Conservation (phyloP, 2,888 invertebrate genomes). For the Dynastes tityus region DNA sequence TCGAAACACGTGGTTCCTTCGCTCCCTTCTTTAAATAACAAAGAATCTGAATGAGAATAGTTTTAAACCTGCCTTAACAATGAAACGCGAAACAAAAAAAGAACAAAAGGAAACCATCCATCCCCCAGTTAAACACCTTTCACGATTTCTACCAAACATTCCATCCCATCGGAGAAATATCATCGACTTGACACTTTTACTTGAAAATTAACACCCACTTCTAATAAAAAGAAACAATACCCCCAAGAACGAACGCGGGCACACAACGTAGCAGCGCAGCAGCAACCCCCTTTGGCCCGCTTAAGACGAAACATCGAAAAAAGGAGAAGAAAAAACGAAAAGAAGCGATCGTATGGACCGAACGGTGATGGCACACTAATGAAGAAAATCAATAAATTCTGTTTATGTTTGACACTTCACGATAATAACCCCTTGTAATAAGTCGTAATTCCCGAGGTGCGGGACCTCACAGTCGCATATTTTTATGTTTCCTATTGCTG, state of each 20-base stretch:
- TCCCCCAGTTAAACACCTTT: conserved; percentile 7
- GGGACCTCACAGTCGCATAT: conserved; percentile 27
- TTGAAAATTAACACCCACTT: conserved; percentile 43
- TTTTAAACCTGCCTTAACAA: no score
- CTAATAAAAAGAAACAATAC: conserved; percentile 40
- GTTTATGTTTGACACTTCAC: conserved; percentile 45
- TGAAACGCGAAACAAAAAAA: no score
- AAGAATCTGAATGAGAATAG: no score
- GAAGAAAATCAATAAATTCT: conserved; percentile 44
- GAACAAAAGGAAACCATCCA: neutral
- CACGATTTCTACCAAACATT: neutral
- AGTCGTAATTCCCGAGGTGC: conserved; percentile 25
- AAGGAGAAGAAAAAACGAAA: conserved; percentile 4
- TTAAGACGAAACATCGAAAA: neutral
- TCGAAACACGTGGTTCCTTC: no score
- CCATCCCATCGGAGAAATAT: neutral
- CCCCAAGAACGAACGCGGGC: neutral
- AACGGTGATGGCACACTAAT: conserved; percentile 26
- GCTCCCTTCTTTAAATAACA: no score
- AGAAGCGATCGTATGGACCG: neutral
- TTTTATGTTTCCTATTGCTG: conserved; percentile 43
- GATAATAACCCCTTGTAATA: conserved; percentile 37
- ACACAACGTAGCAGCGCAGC: neutral
- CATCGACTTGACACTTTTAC: conserved; percentile 49
- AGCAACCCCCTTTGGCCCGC: neutral